Conservation (phyloP, 2,888 invertebrate species). For the Stenotaenia linearis region DNA sequence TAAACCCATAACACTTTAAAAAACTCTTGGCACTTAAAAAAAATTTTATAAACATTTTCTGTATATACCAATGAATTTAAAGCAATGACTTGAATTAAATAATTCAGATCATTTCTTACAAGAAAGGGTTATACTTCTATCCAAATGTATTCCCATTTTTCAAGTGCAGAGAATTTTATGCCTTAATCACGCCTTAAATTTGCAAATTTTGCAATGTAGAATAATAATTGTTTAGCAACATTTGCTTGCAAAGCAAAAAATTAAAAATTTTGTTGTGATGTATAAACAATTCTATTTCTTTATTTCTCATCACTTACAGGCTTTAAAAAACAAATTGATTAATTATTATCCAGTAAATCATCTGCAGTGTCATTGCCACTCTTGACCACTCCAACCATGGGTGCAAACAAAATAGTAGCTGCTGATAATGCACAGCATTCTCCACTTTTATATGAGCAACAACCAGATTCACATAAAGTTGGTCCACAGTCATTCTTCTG, state of each 20-base stretch:
- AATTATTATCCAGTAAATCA: not conserved
- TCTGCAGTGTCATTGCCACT: not conserved
- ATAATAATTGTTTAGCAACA: no score
- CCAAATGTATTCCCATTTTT: not conserved
- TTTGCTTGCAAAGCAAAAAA: no score
- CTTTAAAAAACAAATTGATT: no score
- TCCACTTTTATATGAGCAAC: not conserved
- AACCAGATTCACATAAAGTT: not conserved
- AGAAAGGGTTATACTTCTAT: not conserved
- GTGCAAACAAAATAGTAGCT: not conserved
- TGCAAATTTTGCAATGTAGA: no score
- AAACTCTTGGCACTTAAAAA: not conserved
- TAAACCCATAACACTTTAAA: not conserved
- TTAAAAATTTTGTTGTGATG: no score
- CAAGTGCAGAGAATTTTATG: not conserved
- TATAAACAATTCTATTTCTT: no score
- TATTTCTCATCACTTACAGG: no score
- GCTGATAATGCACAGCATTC: not conserved
- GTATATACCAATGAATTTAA: not conserved
- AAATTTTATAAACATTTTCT: not conserved
- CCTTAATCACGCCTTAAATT: conserved; percentile 3
- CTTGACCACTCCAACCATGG: not conserved
- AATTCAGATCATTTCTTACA: not conserved
- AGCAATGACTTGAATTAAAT: not conserved
- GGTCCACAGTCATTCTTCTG: not conserved